Evolutionary conservation across 2,797 vertebrate species (phyloP), one percentile per base, ranked within the genome.

Genomic region (Adrianichthys oophorus): DNA sequence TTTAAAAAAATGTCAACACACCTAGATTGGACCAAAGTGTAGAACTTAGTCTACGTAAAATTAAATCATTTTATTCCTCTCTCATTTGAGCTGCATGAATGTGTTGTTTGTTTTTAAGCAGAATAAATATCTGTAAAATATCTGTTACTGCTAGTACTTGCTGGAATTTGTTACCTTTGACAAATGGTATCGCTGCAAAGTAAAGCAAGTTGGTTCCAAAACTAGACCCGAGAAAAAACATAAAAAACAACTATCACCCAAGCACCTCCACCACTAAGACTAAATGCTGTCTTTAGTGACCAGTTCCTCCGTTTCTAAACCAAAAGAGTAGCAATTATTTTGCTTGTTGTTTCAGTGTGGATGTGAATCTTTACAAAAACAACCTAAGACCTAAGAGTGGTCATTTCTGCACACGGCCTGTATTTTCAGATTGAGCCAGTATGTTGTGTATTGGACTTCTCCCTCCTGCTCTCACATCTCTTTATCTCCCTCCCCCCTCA

Each of bases 401-500:
- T 53, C 7, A 43, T 21, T 48, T 47, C 52, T 23, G 23, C 49
- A 48, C 3, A 18, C 43, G 52, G 32, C 19, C 43, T 52, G 19
- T 13, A 47, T 46, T 24, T 61, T 52, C 13, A 56, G 26, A 47
- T 26, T 41, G 37, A 41, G 23, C 29, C 13, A 24, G 46, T 45
- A 43, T 44, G 43, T 16, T 29, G 42, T 16, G 13, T n/a, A 47
- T 65, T 15, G 45, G 42, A 46, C 18, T 29, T 47, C 59, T 49
- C 16, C 42, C 26, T 18, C 37, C 21, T 17, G 8, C 41, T 63
- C 47, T 44, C 2, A 49, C 48, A 49, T 41, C 48, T 37, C 24
- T 45, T 44, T 24, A 49, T 49, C 40, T 49, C 23, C 26, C 53
- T 19, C 24, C 49, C 37, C 60, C 56, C 56, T 70, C 62, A 48